Conservation (phyloP, 2,888 invertebrate species). For the Campoplex capitator region DNA sequence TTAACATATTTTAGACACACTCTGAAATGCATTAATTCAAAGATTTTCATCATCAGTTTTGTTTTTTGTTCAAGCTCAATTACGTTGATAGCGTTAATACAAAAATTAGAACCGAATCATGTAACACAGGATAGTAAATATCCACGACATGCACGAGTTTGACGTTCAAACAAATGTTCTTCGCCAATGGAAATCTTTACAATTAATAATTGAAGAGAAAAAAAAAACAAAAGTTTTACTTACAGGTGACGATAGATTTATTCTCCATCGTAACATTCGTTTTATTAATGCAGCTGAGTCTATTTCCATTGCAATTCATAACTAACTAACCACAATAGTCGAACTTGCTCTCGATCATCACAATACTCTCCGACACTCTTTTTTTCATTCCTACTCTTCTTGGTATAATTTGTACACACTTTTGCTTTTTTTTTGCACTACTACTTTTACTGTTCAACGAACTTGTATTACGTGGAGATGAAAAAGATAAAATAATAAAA, state of each 20-base stretch:
- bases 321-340: slow-evolving; percentile 75
- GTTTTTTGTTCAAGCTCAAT: background rate
- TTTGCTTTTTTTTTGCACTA: too few species aligned
- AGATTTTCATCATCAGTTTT: background rate
- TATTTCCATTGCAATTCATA: slow-evolving; percentile 83
- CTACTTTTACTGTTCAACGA: too few species aligned
- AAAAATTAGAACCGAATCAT: slow-evolving; percentile 33
- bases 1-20: background rate
- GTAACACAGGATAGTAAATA: slow-evolving; percentile 70
- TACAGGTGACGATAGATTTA: slow-evolving; percentile 91
- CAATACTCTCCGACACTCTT: slow-evolving; percentile 69
- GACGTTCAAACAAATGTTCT: slow-evolving; percentile 47
- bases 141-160: slow-evolving; percentile 69
- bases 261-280: slow-evolving; percentile 86
- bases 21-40: background rate
- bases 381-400: slow-evolving; percentile 17
- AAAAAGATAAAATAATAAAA: too few species aligned
- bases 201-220: background rate
- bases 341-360: slow-evolving; percentile 77
- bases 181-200: background rate
- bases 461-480: too few species aligned
- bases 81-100: slow-evolving; percentile 21
- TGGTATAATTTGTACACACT: too few species aligned
- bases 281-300: slow-evolving; percentile 74
- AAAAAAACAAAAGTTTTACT: slow-evolving; percentile 80